Evolutionary conservation across 1,140 invertebrate species (phyloP).

Genomic region (Ips nitidus): DNA sequence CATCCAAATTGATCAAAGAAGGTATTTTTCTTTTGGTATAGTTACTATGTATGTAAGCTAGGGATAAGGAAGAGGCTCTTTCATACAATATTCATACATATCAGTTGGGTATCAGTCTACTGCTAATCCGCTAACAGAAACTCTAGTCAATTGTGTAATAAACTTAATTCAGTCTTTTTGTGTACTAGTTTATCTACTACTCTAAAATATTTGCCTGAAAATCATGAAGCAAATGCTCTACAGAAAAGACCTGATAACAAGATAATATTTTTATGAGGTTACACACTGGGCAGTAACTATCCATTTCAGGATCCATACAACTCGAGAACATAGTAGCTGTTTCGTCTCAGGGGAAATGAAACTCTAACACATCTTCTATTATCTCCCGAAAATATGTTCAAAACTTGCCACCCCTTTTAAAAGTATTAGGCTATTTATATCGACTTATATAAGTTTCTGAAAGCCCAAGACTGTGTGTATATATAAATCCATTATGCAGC

Average conservation of each 20-base stretch:
- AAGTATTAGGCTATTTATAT: conserved; percentile 38
- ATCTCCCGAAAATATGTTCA: conserved; percentile 44
- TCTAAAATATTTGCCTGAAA: too few relatives aligned
- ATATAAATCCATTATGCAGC: background rate
- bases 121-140: too few relatives aligned
- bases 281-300: conserved; percentile 46
- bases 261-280: conserved; percentile 48
- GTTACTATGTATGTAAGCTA: too few relatives aligned
- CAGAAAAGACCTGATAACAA: conserved; percentile 40
- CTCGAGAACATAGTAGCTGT: conserved; percentile 44
- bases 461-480: background rate
- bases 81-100: too few relatives aligned
- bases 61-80: too few relatives aligned
- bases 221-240: background rate
- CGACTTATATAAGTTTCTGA: conserved; percentile 14
- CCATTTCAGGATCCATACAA: conserved; percentile 45
- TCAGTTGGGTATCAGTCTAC: too few relatives aligned
- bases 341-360: conserved; percentile 47
- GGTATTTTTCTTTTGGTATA: too few relatives aligned
- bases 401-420: conserved; percentile 38
- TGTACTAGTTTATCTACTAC: too few relatives aligned
- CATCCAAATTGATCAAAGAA: too few relatives aligned
- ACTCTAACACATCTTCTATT: conserved; percentile 46
- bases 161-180: too few relatives aligned
- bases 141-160: too few relatives aligned